Evolutionary conservation across 2,888 invertebrate species (phyloP).

Genomic region (Automeris io): DNA sequence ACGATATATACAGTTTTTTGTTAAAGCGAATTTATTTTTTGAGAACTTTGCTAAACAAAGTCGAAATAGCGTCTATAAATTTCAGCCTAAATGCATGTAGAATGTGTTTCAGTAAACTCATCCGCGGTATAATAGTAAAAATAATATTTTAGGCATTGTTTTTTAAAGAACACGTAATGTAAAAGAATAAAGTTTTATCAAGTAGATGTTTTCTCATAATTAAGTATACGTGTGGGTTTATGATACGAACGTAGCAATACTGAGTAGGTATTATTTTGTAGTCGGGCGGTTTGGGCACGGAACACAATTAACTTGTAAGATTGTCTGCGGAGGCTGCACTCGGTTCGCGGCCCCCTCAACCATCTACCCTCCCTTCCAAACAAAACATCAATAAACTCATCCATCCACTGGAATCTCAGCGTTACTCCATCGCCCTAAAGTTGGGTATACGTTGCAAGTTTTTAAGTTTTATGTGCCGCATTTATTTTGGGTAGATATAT

Average conservation of each 20-base stretch:
- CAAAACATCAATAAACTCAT: slow-evolving; percentile 74
- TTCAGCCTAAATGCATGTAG: too few relatives aligned
- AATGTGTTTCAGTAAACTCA: too few relatives aligned
- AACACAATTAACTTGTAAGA: slow-evolving; percentile 78
- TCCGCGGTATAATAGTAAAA: too few relatives aligned
- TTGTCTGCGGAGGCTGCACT: slow-evolving; percentile 75
- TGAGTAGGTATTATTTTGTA: slow-evolving; percentile 69
- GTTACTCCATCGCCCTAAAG: slow-evolving; percentile 27
- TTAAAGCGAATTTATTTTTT: too few relatives aligned
- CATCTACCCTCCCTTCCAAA: slow-evolving; percentile 72
- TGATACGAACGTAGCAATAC: slow-evolving; percentile 26
- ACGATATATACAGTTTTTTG: too few relatives aligned
- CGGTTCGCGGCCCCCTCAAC: slow-evolving; percentile 64
- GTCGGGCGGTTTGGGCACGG: slow-evolving; percentile 70
- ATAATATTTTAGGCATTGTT: too few relatives aligned
- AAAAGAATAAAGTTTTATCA: background rate
- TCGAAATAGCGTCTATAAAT: too few relatives aligned
- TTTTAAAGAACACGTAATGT: too few relatives aligned
- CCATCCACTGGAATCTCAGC: slow-evolving; percentile 28
- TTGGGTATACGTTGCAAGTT: slow-evolving; percentile 21
- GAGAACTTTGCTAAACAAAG: too few relatives aligned
- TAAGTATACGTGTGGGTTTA: slow-evolving; percentile 16
- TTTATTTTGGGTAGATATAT: slow-evolving; percentile 76
- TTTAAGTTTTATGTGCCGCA: slow-evolving; percentile 73
- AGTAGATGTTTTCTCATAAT: slow-evolving; percentile 9